Evolutionary conservation across 1,140 invertebrate genomes (phyloP), one percentile per base, ranked within the genome.

Genomic region (Dryas iulia): DNA sequence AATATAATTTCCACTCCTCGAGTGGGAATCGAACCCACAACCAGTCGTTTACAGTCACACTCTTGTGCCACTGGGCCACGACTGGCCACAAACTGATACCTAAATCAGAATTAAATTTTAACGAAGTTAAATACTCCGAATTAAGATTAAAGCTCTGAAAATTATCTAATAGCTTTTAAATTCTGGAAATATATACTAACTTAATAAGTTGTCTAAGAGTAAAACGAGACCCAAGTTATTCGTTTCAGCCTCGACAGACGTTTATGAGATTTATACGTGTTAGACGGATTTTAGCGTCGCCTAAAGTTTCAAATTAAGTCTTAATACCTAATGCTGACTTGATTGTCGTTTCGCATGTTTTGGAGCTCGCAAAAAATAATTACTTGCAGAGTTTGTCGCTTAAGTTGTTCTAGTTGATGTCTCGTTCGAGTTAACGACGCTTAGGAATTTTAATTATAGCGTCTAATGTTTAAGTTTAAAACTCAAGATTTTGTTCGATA

Each of bases 301-400:
- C 21, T 26, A 47, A 33, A 67, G 58, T 67, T 67, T 52, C 23
- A 72, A 75, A 83, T 81, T 74, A 69, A 79, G 77, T 70, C 69
- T 74, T 80, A 72, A 76, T 73, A 77, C 72, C 68, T 78, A 76
- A 80, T 80, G 72, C 75, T 35, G 57, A 69, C 76, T 79, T 82
- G 79, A 85, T 85, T 73, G 79, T 62, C 66, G 67, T 56, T 64
- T 85, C 66, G 83, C 83, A 82, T 85, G 83, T 77, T 76, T 63
- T 67, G 25, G 28, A 59, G 33, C 59, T 33, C 24, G 61, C 68
- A 76, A 81, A 81, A 84, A 78, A 74, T 72, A 70, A 69, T 67
- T 60, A 67, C 23, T 47, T 35, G 21, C 31, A 18, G 54, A 75
- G 75, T 76, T 63, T 74, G 64, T 73, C 23, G 53, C 26, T 66